Base-by-base conservation (phyloP, 1,140 invertebrate species). In the Sarcophaga bullata region DNA sequence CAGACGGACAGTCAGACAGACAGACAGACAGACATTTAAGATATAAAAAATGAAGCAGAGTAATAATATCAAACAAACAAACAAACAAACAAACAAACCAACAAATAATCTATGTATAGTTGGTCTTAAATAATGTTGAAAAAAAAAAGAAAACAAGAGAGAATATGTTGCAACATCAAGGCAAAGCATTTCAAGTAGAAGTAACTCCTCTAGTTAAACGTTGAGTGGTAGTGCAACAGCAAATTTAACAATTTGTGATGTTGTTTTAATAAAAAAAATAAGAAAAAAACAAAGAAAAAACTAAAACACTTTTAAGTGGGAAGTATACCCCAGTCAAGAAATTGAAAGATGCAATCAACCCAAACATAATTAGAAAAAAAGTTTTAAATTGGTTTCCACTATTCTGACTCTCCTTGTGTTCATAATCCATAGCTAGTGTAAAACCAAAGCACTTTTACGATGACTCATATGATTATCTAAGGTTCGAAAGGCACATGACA, bases 1-100 rank as follows among this genome's bases (percentile, higher is more conserved):
- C n/a, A n/a, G n/a, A n/a, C n/a, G n/a, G 73, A 75, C 73, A 47
- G 73, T 47, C 73, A 17, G 73, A 75, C 52, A 72, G n/a, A 72
- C 62, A 72, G 62, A 72, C 25, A n/a, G n/a, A n/a, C n/a, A 37
- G 25, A 37, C n/a, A 68, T 68, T 68, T 68, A 68, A 19, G 17
- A 8, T 2, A 62, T 8, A 62, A 62, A n/a, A 17, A 62, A 62
- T n/a, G 25, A 37, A 37, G 1, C 25, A 37, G 25, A 37, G 25
- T 17, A 62, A 17, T 3, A 17, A n/a, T 17, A 17, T n/a, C 17
- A 19, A 68, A 75, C 1, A 78, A 50, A 50, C 48, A 52, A 50
- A 19, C n/a, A 50, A 78, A 78, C 75, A 78, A 50, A 78, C 75
- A 78, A 17, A n/a, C 17, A 68, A 9, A 68, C 17, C 54, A 58